Conservation (phyloP, 2,888 invertebrate species). For the Cremastobaeus sp. region DNA sequence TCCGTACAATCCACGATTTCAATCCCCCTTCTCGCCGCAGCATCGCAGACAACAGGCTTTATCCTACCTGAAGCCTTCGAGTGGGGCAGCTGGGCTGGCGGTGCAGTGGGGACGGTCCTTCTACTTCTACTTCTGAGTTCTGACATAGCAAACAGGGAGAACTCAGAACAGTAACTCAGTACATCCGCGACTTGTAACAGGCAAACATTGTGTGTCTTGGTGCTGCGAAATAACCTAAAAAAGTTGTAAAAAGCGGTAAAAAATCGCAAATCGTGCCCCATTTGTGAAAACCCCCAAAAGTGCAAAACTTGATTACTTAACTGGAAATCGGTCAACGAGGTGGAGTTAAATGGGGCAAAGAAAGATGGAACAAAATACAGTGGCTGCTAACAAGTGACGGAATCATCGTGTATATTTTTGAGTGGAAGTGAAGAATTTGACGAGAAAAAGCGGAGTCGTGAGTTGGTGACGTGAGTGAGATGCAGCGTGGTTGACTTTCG, state of each 20-base stretch:
- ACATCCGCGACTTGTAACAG: constrained; percentile 70
- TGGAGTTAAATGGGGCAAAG: too few relatives aligned
- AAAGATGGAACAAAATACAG: too few relatives aligned
- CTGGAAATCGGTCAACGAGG: too few relatives aligned
- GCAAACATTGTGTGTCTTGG: constrained; percentile 59
- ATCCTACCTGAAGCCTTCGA: constrained; percentile 42
- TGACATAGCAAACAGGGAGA: constrained; percentile 34
- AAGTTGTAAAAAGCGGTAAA: background rate
- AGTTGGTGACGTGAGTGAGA: background rate
- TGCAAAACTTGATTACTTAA: too few relatives aligned
- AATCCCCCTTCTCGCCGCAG: constrained; percentile 31
- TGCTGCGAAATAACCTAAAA: background rate
- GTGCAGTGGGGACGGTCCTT: constrained; percentile 42
- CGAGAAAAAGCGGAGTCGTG: background rate
- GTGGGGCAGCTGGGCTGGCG: constrained; percentile 2
- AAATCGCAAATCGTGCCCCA: background rate
- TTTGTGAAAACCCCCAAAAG: too few relatives aligned
- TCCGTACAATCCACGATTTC: too few relatives aligned
- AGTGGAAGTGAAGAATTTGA: too few relatives aligned
- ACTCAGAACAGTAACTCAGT: too few relatives aligned
- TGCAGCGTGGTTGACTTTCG: constrained; percentile 30
- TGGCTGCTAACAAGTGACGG: too few relatives aligned
- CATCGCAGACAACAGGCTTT: constrained; percentile 50
- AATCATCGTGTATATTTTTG: background rate
- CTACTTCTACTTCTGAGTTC: constrained; percentile 48